Conservation (phyloP, 2,797 vertebrate species). For the Falco biarmicus region DNA sequence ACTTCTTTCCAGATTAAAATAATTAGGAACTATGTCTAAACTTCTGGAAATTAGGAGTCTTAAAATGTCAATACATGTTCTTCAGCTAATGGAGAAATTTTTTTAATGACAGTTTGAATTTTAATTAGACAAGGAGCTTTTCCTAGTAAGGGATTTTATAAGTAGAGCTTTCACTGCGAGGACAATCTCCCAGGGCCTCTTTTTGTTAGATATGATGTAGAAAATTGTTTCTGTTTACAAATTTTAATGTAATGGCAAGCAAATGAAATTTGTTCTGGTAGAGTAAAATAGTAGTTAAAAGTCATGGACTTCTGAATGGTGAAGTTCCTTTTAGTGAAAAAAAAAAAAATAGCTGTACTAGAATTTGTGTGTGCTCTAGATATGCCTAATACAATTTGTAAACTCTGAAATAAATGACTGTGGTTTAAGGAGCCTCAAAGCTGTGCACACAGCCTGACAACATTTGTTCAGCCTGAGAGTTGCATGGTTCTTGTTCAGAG, state of each 20-base stretch:
- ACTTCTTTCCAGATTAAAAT: neutral
- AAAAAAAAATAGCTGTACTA: neutral
- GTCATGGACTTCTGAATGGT: neutral
- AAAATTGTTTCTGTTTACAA: neutral
- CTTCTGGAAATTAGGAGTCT: neutral
- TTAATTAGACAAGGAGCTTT: slow-evolving; percentile 8
- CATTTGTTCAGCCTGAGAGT: neutral
- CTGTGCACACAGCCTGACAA: neutral
- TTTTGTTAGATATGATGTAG: neutral
- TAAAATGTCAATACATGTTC: slow-evolving; percentile 2
- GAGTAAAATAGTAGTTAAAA: neutral
- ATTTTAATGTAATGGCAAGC: neutral
- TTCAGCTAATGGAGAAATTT: neutral
- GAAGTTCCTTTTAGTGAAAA: neutral
- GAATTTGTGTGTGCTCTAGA: neutral
- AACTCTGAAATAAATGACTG: slow-evolving; percentile 5
- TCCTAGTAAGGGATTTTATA: neutral
- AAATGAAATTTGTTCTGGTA: neutral
- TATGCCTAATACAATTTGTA: slow-evolving; percentile 30
- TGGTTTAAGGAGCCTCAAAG: slow-evolving; percentile 34
- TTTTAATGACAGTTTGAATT: neutral
- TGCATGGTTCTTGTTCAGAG: neutral
- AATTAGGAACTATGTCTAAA: neutral
- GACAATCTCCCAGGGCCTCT: neutral
- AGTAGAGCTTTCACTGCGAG: neutral